Base-by-base conservation (phyloP, 2,113 vertebrate species). In the Cheilinus undulatus region DNA sequence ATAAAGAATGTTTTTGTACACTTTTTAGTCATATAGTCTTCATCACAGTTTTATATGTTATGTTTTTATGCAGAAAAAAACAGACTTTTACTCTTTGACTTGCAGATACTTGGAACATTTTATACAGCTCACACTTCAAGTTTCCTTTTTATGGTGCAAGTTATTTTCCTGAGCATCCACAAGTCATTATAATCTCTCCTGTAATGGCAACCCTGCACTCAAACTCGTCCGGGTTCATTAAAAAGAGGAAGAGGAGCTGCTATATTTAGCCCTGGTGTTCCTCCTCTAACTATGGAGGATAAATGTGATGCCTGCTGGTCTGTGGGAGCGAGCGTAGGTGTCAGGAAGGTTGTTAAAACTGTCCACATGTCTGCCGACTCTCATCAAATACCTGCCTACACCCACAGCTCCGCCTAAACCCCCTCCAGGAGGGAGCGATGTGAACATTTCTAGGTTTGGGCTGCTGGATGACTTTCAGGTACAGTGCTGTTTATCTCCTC, bases 381-480 rank as follows among this genome's bases (percentile, higher is more conserved):
- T 49, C 60, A 56, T 45, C 19, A 13, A 22, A 13, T 12, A 30
- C 24, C 7, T 54, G 42, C 40, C 20, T 38, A 19, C 5, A 69
- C 69, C 73, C 78, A 9, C 89, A 96, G 95, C 75, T 26, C 76
- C 92, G 19, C 22, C 27, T 0, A 91, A 81, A 7, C 80, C 91
- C 53, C 92, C 61, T 27, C 69, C 68, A 4, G 49, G 58, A 45
- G 95, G 94, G 61, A 74, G 82, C 0, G 86, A 88, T 14, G 88
- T 94, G 66, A 90, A 73, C 32, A 86, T 77, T 75, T 94, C 92
- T 56, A 93, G 82, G 73, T 85, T 78, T 30, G 90, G 94, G 61
- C 92, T 95, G 42, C 80, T 94, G 72, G 95, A 95, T 27, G 95
- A 97, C 72, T 96, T 96, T 76, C 92, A 95, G 95, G 96, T 96